Evolutionary conservation across 2,797 vertebrate species (phyloP).

Genomic region (Melanotaenia boesemani): DNA sequence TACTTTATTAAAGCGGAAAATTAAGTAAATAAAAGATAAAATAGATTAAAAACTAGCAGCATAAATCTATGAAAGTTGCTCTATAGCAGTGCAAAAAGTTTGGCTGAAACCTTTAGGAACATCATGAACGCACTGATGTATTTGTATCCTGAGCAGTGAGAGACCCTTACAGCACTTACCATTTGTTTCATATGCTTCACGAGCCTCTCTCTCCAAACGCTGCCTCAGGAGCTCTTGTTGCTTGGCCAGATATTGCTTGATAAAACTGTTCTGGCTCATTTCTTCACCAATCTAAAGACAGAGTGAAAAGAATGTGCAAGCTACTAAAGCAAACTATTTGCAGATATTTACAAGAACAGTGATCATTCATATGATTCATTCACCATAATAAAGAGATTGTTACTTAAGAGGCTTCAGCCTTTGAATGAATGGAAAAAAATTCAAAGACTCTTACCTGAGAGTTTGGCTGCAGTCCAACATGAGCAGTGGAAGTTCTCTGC

Average conservation of each 20-base stretch:
- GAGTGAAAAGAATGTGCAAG: slow-evolving; percentile 5
- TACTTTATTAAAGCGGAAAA: background rate
- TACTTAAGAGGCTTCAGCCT: background rate
- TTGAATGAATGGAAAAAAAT: slow-evolving; percentile 16
- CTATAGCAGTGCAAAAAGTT: too few relatives aligned
- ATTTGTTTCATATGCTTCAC: slow-evolving; percentile 89
- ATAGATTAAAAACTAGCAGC: too few relatives aligned
- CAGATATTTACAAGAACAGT: background rate
- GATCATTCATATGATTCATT: background rate
- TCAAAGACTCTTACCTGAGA: slow-evolving; percentile 85
- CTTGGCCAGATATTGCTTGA: slow-evolving; percentile 95
- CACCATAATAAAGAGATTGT: background rate
- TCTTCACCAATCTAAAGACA: slow-evolving; percentile 90
- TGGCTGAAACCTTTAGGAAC: background rate
- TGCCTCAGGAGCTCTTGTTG: slow-evolving; percentile 93
- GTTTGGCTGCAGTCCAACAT: slow-evolving; percentile 92
- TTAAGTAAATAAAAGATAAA: too few relatives aligned
- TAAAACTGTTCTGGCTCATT: slow-evolving; percentile 97
- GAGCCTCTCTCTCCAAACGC: slow-evolving; percentile 90
- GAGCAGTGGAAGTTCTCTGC: slow-evolving; percentile 91
- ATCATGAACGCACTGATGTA: background rate
- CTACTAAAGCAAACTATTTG: background rate
- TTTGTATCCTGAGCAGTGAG: background rate
- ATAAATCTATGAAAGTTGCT: too few relatives aligned
- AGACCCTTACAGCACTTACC: slow-evolving; percentile 76